phyloP scores from a whole-genome alignment of 2,888 invertebrate genomes.

The Hemicrepidius hirtus region DNA sequence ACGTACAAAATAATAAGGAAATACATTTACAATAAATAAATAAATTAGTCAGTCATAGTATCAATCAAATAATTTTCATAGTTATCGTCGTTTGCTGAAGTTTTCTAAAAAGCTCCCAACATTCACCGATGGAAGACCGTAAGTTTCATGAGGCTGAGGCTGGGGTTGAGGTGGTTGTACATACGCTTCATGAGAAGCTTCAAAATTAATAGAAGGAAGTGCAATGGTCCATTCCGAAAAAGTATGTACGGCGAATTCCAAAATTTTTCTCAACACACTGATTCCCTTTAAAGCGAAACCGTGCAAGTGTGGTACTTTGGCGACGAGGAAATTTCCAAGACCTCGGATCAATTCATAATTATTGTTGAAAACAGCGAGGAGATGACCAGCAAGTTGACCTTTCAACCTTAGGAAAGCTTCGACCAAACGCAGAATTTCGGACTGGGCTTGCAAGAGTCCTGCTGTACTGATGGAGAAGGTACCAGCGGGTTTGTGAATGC shows the following conservation, averaged over 20 bases:
- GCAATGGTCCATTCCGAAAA: slow-evolving; percentile 58
- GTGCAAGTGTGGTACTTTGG: slow-evolving; percentile 57
- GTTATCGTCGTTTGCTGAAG: too few relatives aligned
- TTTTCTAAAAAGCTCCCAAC: too few relatives aligned
- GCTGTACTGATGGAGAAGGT: slow-evolving; percentile 28
- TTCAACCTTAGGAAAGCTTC: slow-evolving; percentile 61
- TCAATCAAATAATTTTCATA: too few relatives aligned
- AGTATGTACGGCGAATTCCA: slow-evolving; percentile 58
- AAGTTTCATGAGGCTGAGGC: slow-evolving; percentile 32
- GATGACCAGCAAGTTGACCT: slow-evolving; percentile 56
- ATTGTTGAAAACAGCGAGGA: slow-evolving; percentile 57
- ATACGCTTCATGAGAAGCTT: slow-evolving; percentile 19
- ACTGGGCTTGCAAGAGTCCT: slow-evolving; percentile 53
- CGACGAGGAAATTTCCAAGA: slow-evolving; percentile 56
- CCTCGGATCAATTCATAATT: slow-evolving; percentile 59
- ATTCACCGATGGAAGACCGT: slow-evolving; percentile 28
- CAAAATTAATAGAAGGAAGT: slow-evolving; percentile 43
- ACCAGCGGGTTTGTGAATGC: slow-evolving; percentile 19
- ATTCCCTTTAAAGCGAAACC: slow-evolving; percentile 59
- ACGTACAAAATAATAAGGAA: too few relatives aligned
- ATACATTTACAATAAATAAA: too few relatives aligned
- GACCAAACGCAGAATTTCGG: slow-evolving; percentile 59
- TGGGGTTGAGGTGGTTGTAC: too few relatives aligned
- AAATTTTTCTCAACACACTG: slow-evolving; percentile 56
- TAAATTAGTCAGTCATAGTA: too few relatives aligned